phyloP scores from a whole-genome alignment of 1,140 invertebrate species.

The Leucophenga varia region DNA sequence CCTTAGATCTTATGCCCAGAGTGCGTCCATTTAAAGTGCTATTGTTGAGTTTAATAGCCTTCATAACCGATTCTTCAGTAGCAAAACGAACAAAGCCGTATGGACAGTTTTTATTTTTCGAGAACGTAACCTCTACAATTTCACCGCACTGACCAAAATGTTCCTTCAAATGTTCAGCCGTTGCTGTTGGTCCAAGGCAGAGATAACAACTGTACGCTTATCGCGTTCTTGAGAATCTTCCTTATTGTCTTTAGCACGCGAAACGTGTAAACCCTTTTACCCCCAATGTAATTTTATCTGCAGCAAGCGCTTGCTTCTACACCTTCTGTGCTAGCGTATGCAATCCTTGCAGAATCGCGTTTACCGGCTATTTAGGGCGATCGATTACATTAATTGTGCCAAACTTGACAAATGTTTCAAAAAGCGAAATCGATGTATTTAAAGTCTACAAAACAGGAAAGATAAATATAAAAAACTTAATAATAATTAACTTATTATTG shows the following conservation, averaged over 20 bases:
- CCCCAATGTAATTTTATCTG: no score
- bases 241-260: neutral
- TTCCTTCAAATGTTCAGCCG: slow-evolving; percentile 13
- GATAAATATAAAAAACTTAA: neutral
- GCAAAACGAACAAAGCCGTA: slow-evolving; percentile 26
- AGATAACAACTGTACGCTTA: slow-evolving; percentile 23
- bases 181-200: slow-evolving; percentile 20
- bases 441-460: slow-evolving; percentile 16
- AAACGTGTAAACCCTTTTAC: slow-evolving; percentile 11
- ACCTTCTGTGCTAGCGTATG: slow-evolving; percentile 22
- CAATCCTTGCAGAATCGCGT: slow-evolving; percentile 11
- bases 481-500: no score
- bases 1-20: slow-evolving; percentile 21
- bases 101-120: slow-evolving; percentile 13
- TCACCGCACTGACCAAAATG: slow-evolving; percentile 29
- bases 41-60: slow-evolving; percentile 28
- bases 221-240: neutral
- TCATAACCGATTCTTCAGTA: neutral
- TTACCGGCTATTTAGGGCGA: slow-evolving; percentile 14
- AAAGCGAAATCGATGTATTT: slow-evolving; percentile 25
- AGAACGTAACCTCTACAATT: slow-evolving; percentile 18
- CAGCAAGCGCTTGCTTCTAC: slow-evolving; percentile 28
- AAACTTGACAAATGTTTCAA: slow-evolving; percentile 35
- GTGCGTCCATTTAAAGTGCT: slow-evolving; percentile 26
- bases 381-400: slow-evolving; percentile 22